These are phyloP conservation scores for Aporophyla lueneburgensis DNA, from an alignment of 2,888 invertebrate species.

Conservation along the genomic window DNA sequence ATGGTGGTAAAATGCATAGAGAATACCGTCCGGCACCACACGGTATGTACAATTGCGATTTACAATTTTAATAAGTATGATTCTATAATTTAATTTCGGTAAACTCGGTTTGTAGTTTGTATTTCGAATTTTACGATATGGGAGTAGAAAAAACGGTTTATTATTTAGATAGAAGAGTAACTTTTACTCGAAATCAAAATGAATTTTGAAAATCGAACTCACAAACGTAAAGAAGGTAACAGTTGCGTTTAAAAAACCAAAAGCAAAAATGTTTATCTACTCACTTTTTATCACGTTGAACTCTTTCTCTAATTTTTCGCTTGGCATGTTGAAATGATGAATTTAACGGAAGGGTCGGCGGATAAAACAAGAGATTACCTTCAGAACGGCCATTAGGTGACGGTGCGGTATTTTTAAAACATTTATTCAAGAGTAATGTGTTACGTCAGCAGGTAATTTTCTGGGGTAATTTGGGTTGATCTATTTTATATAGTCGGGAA, in stretches of 20 bases:
- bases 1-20: too few relatives aligned
- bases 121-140: too few relatives aligned
- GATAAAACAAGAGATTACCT: constrained; percentile 71
- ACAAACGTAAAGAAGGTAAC: background rate
- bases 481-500: constrained; percentile 19
- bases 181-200: background rate
- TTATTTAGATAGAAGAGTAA: background rate
- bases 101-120: too few relatives aligned
- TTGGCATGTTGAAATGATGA: constrained; percentile 64
- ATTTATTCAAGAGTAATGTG: constrained; percentile 65
- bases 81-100: too few relatives aligned
- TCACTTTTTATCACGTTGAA: constrained; percentile 26
- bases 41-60: too few relatives aligned
- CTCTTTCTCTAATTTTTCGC: constrained; percentile 55
- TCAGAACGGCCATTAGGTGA: constrained; percentile 67
- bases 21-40: too few relatives aligned
- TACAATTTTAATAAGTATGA: too few relatives aligned
- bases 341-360: constrained; percentile 64
- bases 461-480: constrained; percentile 50
- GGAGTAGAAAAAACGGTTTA: background rate
- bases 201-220: background rate
- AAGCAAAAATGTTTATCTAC: constrained; percentile 1
- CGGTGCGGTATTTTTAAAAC: constrained; percentile 64
- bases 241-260: background rate
- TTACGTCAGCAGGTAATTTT: constrained; percentile 59